Evolutionary conservation across 2,113 vertebrate genomes (phyloP), one percentile per base, ranked within the genome.

Genomic region (Centropristis striata): DNA sequence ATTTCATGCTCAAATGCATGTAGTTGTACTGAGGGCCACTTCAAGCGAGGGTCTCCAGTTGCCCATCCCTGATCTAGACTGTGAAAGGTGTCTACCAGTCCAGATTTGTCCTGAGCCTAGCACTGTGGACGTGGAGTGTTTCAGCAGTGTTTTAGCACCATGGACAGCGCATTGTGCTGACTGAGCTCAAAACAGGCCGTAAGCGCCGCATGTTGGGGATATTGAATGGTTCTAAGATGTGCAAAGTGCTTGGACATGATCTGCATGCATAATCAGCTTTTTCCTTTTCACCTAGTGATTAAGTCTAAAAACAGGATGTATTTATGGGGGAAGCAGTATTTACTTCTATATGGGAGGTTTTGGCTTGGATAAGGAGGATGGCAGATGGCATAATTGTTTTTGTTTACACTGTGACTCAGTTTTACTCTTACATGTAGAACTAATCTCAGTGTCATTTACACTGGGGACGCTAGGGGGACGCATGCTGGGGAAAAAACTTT

Each of bases 91-190:
- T 36, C 36, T 8, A 2, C 15, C 18, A 23, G 8, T 23, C 23
- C 11, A 5, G 27, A 51, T 36, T 1, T 20, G 50, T 58, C 32
- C 32, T 32, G 32, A 32, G 23, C 10, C 10, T 8, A 36, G 42
- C 51, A 1, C 55, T 23, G 42, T 39, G 78, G 44, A 50, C 14
- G 15, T n/a, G n/a, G 51, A 64, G 60, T 5, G 75, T n/a, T n/a
- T n/a, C n/a, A n/a, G n/a, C 68, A 23, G 69, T 14, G 61, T 15
- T 80, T 82, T 82, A 84, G 88, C 64, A 78, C 76, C 88, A 37
- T 18, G 79, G 79, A 82, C 61, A 86, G 81, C 36, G 75, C 78
- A 70, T n/a, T 27, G 66, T 87, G 86, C 90, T 84, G 83, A 90
- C 65, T 50, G 13, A 46, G 87, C 78, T 37, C 25, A 50, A 63